Percentiles rank a stretch among this genome's conserved stretches.
Conservation (phyloP, 2,113 vertebrate species). For the Leptosomus discolor region DNA sequence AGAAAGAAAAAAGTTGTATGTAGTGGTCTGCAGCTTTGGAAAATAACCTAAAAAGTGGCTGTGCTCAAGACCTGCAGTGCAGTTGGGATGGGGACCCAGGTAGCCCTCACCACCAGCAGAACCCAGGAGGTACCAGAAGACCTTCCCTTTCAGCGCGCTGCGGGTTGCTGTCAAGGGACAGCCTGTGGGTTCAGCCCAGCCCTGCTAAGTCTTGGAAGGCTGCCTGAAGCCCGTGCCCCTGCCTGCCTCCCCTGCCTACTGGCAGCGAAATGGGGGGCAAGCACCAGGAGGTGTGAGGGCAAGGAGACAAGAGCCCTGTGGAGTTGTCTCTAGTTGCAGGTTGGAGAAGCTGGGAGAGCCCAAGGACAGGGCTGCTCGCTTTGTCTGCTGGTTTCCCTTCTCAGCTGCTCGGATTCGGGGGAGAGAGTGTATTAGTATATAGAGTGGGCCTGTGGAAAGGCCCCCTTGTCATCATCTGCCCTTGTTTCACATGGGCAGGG, state of each 20-base stretch:
- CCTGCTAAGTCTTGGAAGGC: not conserved
- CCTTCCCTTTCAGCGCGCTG: rapidly evolving
- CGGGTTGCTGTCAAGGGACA: not conserved
- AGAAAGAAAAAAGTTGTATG: rapidly evolving
- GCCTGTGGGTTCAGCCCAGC: not conserved
- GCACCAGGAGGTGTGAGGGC: not conserved
- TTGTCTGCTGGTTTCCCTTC: not conserved
- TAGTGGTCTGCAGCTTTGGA: not conserved
- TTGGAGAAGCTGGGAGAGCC: not conserved
- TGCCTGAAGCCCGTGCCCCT: not conserved
- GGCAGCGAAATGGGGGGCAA: not conserved
- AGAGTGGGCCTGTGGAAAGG: not conserved
- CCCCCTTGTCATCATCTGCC: rapidly evolving
- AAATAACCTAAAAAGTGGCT: not conserved
- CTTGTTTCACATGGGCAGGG: not conserved
- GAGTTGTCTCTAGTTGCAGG: not conserved
- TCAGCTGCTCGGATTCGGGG: not conserved
- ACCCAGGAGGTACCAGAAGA: not conserved
- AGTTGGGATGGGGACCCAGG: not conserved
- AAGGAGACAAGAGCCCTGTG: not conserved
- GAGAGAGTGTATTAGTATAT: not conserved
- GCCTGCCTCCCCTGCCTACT: not conserved
- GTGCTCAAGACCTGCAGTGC: not conserved
- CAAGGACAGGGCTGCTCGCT: not conserved
- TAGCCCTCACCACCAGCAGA: not conserved